Percentiles rank a stretch among this genome's conserved stretches.
phyloP scores from a whole-genome alignment of 2,113 vertebrate species.

The Aegithalos caudatus region DNA sequence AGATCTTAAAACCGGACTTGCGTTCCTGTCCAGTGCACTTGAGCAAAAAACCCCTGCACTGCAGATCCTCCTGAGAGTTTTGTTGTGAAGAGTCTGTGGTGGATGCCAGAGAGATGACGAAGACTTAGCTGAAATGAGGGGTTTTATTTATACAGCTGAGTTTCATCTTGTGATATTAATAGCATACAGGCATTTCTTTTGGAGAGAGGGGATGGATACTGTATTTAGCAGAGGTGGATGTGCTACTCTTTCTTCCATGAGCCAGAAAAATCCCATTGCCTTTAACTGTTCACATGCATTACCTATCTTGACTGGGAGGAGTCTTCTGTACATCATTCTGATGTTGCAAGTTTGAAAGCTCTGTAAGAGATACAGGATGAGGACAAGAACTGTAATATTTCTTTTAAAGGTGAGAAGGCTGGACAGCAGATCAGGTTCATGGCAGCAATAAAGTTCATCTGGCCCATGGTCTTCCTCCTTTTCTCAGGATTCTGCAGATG shows the following conservation, averaged over 20 bases:
- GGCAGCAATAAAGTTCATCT: neutral
- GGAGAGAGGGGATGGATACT: neutral
- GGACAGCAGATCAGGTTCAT: neutral
- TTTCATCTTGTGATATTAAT: slow-evolving; percentile 54
- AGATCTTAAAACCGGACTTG: neutral
- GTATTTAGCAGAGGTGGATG: neutral
- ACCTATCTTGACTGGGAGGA: neutral
- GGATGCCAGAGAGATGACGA: slow-evolving; percentile 32
- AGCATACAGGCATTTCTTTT: neutral
- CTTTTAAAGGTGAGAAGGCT: neutral
- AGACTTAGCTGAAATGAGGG: neutral
- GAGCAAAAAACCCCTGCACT: neutral
- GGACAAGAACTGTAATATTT: neutral
- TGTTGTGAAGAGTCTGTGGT: neutral
- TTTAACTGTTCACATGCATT: neutral
- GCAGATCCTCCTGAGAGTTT: neutral
- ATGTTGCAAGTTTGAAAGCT: neutral
- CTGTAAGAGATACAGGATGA: neutral
- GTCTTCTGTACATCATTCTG: neutral
- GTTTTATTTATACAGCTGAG: slow-evolving; percentile 56
- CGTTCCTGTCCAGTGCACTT: neutral
- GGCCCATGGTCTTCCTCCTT: neutral
- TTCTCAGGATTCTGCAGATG: neutral
- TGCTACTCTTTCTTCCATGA: neutral
- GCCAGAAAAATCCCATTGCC: neutral